Percentiles rank a stretch among this genome's conserved stretches.
These are phyloP conservation scores for Noctuana brunneofusca DNA, from an alignment of 2,888 invertebrate species.

Conservation along the genomic window DNA sequence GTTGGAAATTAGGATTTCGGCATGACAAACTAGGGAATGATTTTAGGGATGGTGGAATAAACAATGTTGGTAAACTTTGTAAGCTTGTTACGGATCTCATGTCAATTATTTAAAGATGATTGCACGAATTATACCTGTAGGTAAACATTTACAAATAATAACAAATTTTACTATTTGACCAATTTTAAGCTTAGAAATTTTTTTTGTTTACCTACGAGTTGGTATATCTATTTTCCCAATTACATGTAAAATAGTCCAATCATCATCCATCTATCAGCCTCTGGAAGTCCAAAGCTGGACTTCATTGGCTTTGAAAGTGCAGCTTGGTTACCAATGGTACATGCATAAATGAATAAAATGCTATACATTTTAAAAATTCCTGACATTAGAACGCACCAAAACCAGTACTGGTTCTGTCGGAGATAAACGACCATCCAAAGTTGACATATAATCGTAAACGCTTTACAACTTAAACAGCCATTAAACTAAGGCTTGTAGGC, in stretches of 20 bases:
- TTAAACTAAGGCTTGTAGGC: background rate
- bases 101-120: background rate
- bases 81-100: background rate
- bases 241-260: no score
- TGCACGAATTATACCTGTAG: background rate
- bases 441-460: background rate
- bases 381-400: background rate
- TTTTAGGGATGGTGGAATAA: constrained; percentile 16
- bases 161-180: no score
- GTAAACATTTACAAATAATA: no score
- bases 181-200: no score
- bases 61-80: background rate
- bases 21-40: constrained; percentile 26
- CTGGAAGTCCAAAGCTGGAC: no score
- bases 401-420: background rate
- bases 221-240: no score
- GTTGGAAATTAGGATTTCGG: constrained; percentile 24
- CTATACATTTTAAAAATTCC: background rate
- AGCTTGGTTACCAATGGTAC: no score
- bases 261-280: no score
- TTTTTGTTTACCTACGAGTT: no score
- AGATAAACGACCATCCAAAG: background rate
- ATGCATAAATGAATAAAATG: background rate
- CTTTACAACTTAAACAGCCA: background rate
- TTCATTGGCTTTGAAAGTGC: no score